Evolutionary conservation across 2,113 vertebrate species (phyloP).

Genomic region (Gopherus flavomarginatus): DNA sequence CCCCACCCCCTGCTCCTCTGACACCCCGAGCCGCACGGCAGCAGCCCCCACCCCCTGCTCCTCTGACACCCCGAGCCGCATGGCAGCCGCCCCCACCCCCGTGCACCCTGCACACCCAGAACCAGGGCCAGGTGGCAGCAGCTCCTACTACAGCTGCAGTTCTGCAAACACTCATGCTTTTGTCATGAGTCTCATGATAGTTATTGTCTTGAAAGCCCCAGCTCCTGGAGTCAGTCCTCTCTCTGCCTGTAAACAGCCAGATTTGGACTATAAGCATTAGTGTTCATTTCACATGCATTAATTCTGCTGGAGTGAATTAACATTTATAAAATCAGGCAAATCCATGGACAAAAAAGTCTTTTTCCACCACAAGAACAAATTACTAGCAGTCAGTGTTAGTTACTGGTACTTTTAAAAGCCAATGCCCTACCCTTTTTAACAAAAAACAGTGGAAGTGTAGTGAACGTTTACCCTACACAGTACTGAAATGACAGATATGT

Average conservation of each 20-base stretch:
- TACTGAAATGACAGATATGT: background rate
- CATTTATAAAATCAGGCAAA: background rate
- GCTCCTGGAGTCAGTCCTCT: background rate
- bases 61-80: no score
- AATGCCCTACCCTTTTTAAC: background rate
- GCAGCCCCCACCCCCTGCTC: no score
- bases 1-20: no score
- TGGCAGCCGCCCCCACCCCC: no score
- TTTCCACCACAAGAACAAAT: background rate
- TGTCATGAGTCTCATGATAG: no score
- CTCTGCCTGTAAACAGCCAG: background rate
- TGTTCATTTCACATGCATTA: background rate
- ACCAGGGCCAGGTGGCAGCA: no score
- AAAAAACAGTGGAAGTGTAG: background rate
- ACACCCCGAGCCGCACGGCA: fast-evolving
- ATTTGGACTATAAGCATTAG: background rate
- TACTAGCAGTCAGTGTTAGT: background rate
- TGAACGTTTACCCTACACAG: background rate
- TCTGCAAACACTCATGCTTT: no score
- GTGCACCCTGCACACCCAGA: no score
- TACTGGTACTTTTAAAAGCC: background rate
- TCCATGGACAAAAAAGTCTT: background rate
- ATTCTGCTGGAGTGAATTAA: background rate
- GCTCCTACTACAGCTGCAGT: no score
- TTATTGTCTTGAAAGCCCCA: no score